phyloP scores from a whole-genome alignment of 1,140 invertebrate genomes.

The Drosophila aff. region DNA sequence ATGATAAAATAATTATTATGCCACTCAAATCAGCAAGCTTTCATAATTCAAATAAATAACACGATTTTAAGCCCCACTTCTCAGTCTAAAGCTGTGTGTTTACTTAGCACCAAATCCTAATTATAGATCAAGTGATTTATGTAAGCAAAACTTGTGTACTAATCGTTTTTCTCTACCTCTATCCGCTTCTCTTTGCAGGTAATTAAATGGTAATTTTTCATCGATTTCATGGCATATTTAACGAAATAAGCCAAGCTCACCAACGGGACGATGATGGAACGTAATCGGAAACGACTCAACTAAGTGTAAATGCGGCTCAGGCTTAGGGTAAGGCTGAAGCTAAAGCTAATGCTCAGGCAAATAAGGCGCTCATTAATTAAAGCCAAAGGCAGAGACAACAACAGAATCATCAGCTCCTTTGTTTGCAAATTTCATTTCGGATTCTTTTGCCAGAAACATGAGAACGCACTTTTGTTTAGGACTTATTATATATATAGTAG shows the following conservation, averaged over 20 bases:
- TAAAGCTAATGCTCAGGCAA: slow-evolving; percentile 13
- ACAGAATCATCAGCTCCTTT: slow-evolving; percentile 40
- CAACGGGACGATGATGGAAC: slow-evolving; percentile 10
- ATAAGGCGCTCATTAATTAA: slow-evolving; percentile 63
- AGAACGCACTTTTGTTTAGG: slow-evolving; percentile 69
- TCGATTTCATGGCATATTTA: slow-evolving; percentile 55
- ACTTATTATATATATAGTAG: slow-evolving; percentile 30
- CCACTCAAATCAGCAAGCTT: neutral
- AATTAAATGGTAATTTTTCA: slow-evolving; percentile 68
- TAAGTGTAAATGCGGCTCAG: slow-evolving; percentile 6
- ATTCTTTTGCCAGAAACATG: slow-evolving; percentile 65
- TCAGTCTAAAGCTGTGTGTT: slow-evolving; percentile 24
- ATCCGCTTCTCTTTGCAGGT: slow-evolving; percentile 61
- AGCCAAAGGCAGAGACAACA: slow-evolving; percentile 37
- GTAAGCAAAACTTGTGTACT: slow-evolving; percentile 30
- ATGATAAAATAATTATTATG: neutral
- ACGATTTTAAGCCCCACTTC: neutral
- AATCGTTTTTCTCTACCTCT: slow-evolving; percentile 43
- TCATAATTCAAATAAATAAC: neutral
- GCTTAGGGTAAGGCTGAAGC: neutral
- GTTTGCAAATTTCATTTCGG: slow-evolving; percentile 52
- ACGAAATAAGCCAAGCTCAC: slow-evolving; percentile 33
- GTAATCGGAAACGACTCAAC: slow-evolving; percentile 27
- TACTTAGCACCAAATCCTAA: slow-evolving; percentile 21
- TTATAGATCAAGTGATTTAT: slow-evolving; percentile 38